These are phyloP conservation scores for Zele albiditarsus DNA, from an alignment of 2,888 invertebrate genomes.

Conservation along the genomic window DNA sequence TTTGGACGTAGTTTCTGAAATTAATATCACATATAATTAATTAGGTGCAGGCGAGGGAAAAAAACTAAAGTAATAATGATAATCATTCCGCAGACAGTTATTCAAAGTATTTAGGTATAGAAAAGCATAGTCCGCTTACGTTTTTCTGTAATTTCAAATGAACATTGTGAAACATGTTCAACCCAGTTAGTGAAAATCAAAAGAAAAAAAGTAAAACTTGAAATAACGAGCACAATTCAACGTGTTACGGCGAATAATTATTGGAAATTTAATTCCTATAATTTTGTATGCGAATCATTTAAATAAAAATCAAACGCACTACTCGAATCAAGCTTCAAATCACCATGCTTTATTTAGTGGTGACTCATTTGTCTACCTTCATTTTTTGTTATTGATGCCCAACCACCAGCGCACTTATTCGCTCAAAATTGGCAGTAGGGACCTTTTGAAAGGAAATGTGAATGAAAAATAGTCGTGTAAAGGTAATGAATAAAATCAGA, in stretches of 20 bases:
- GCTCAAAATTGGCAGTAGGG: conserved; percentile 87
- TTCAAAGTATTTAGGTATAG: background rate
- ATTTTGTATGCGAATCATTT: background rate
- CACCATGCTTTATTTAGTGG: conserved; percentile 24
- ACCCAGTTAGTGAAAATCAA: background rate
- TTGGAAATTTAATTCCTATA: background rate
- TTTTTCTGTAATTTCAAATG: background rate
- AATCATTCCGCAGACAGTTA: conserved; percentile 15
- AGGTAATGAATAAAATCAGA: conserved; percentile 19
- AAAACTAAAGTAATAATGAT: conserved; percentile 15
- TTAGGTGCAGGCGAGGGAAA: conserved; percentile 13
- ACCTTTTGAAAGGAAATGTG: conserved; percentile 74
- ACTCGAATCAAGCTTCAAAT: background rate
- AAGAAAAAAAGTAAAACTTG: background rate
- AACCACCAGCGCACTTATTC: conserved; percentile 75
- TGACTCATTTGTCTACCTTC: conserved; percentile 24
- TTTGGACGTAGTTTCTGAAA: conserved; percentile 80
- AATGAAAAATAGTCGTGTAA: conserved; percentile 44
- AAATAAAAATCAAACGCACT: background rate
- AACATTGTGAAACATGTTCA: background rate
- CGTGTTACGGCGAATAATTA: background rate
- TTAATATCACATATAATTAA: conserved; percentile 50
- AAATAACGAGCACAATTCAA: background rate
- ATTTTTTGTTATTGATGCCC: conserved; percentile 24
- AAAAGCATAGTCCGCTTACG: too few relatives aligned